Conservation (phyloP, 2,797 vertebrate genomes). For the Rhadinocentrus ornatus region DNA sequence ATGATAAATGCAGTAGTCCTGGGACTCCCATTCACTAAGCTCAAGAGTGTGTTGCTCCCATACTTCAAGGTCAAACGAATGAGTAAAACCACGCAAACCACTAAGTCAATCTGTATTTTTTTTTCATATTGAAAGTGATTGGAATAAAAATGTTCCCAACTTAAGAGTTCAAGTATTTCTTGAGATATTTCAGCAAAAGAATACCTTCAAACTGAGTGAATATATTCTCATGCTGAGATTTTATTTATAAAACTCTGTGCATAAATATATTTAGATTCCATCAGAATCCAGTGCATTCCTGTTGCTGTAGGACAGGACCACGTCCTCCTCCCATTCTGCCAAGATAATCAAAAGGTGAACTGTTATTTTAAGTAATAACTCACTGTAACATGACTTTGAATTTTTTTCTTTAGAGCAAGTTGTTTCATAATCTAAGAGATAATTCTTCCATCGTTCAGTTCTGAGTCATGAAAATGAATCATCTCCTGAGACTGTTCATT, state of each 20-base stretch:
- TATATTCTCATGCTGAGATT: background rate
- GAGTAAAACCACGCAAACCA: constrained; percentile 69
- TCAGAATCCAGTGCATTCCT: background rate
- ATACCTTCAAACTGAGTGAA: constrained; percentile 1
- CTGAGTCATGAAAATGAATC: constrained; percentile 39
- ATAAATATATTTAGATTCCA: background rate
- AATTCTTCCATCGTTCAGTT: constrained; percentile 17
- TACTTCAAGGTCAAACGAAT: constrained; percentile 85
- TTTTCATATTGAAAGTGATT: constrained; percentile 7
- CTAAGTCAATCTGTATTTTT: constrained; percentile 37
- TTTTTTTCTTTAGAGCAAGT: constrained; percentile 15
- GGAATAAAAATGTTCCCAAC: constrained; percentile 11
- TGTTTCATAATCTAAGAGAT: constrained; percentile 4
- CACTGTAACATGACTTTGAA: constrained; percentile 7
- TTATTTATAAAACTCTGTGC: background rate
- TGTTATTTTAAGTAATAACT: constrained; percentile 36
- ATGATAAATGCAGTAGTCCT: constrained; percentile 88
- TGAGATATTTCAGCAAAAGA: background rate
- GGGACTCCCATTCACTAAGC: constrained; percentile 85
- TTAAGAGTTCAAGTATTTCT: background rate
- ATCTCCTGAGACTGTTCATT: background rate
- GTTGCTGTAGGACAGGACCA: background rate
- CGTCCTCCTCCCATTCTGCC: constrained; percentile 3
- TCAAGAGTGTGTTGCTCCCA: constrained; percentile 78
- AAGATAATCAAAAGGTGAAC: constrained; percentile 15